Evolutionary conservation across 30 jellyfish, hydroid and myxozoan genomes (phyloP), one percentile per base, ranked within the genome.

Genomic region (Hydractinia echinata): DNA sequence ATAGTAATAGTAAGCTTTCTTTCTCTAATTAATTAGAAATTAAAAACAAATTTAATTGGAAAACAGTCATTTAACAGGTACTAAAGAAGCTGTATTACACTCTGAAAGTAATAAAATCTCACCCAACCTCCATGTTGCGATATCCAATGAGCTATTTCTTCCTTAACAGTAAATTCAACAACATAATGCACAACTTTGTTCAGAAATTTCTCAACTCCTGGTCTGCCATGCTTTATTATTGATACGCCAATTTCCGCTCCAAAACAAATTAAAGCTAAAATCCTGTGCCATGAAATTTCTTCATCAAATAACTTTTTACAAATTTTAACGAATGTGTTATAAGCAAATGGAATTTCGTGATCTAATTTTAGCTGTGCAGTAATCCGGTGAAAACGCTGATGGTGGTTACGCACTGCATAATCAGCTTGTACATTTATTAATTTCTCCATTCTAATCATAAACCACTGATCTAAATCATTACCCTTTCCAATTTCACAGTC

Each of bases 61-160:
- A 30, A 30, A 30, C 2, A 30, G 44, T 2, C 44, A 30, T 30
- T 30, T 30, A 30, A 30, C 44, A 2, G 44, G 44, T 30, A 30
- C 44, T 30, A 30, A 30, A 30, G 2, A 30, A 30, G 44, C 44
- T 30, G 44, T 30, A 30, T 30, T 58, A 11, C 3, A 58, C 19
- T n/a, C 18, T n/a, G 39, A 64, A 64, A 64, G 4, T 51, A 64
- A n/a, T n/a, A n/a, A n/a, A n/a, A 11, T 71, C 97, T 61, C 72
- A 91, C 97, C 97, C 97, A 91, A 16, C 97, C 97, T 54, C 97
- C 97, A 0, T 91, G 95, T 5, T 21, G 64, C 53, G 71, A 71
- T 4, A 91, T 85, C 97, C 97, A 91, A 5, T 68, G 77, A 14
- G 87, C 94, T 39, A 91, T 83, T 76, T 83, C 87, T 79, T 86